A percentile compares a stretch with the other conserved stretches of the same genome.
Evolutionary conservation across 1,140 invertebrate species (phyloP).

Genomic region (Pseudomyrmex sp.): DNA sequence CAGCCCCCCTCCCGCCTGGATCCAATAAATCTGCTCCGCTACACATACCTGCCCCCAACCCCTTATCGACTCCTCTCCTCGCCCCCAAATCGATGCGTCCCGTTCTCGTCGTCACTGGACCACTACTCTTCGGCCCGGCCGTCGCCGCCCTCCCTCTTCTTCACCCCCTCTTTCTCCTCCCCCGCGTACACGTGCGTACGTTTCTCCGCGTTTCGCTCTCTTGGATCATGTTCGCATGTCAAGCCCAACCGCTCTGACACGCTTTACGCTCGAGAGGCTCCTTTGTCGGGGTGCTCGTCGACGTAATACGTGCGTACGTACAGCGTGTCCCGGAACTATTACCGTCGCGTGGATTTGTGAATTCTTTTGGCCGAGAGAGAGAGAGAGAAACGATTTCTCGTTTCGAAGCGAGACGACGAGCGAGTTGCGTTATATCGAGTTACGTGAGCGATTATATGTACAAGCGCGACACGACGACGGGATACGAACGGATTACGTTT

Average conservation of each 20-base stretch:
- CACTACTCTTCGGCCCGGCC: constrained; percentile 3
- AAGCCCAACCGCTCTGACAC: constrained; percentile 74
- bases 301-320: constrained; percentile 50
- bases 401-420: background rate
- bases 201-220: constrained; percentile 67
- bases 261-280: constrained; percentile 74
- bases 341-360: constrained; percentile 17
- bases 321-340: constrained; percentile 51
- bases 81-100: constrained; percentile 35
- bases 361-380: constrained; percentile 33
- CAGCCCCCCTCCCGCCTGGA: constrained; percentile 39
- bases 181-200: constrained; percentile 28
- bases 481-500: background rate
- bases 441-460: background rate
- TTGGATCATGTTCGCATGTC: constrained; percentile 74
- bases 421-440: background rate
- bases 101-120: constrained; percentile 39
- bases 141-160: constrained; percentile 1
- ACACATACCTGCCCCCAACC: constrained; percentile 49
- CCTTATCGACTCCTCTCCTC: constrained; percentile 31
- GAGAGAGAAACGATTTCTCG: background rate
- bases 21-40: constrained; percentile 69
- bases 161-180: too few relatives aligned
- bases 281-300: constrained; percentile 70
- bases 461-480: too few relatives aligned